phyloP scores from a whole-genome alignment of 2,113 vertebrate species.

The Lethenteron camtschaticum region DNA sequence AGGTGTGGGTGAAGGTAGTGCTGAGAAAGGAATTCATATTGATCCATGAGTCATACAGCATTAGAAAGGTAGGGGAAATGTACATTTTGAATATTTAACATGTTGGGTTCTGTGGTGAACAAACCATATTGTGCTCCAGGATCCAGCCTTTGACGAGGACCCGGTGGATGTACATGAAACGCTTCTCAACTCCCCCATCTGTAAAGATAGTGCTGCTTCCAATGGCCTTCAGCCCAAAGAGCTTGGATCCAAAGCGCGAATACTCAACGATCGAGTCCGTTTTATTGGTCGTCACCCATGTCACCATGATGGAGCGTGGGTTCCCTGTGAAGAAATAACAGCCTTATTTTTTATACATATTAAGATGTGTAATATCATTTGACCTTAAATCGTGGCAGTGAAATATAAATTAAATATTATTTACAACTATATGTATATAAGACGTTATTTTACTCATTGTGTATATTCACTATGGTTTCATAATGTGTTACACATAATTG shows the following conservation, averaged over 20 bases:
- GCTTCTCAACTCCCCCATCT: constrained; percentile 31
- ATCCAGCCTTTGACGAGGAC: constrained; percentile 29
- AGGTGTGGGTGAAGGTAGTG: neutral
- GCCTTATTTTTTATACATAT: neutral
- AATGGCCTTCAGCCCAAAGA: constrained; percentile 21
- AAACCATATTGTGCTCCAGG: constrained; percentile 33
- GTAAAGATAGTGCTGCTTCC: constrained; percentile 27
- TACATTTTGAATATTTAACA: neutral
- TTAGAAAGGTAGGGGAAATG: neutral
- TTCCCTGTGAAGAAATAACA: constrained; percentile 20
- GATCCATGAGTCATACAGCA: neutral
- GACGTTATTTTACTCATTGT: too few species aligned
- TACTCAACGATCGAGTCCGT: constrained; percentile 36
- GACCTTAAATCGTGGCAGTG: too few species aligned
- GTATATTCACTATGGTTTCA: too few species aligned
- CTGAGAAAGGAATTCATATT: neutral
- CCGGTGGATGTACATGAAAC: constrained; percentile 37
- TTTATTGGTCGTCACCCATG: constrained; percentile 40
- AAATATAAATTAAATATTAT: too few species aligned
- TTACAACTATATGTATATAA: too few species aligned
- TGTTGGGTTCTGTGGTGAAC: neutral
- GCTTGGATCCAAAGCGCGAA: constrained; percentile 16
- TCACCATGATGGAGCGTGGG: constrained; percentile 35
- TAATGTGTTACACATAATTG: neutral
- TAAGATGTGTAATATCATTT: neutral